Evolutionary conservation across 1,140 invertebrate genomes (phyloP).

Genomic region (Ips typographus): DNA sequence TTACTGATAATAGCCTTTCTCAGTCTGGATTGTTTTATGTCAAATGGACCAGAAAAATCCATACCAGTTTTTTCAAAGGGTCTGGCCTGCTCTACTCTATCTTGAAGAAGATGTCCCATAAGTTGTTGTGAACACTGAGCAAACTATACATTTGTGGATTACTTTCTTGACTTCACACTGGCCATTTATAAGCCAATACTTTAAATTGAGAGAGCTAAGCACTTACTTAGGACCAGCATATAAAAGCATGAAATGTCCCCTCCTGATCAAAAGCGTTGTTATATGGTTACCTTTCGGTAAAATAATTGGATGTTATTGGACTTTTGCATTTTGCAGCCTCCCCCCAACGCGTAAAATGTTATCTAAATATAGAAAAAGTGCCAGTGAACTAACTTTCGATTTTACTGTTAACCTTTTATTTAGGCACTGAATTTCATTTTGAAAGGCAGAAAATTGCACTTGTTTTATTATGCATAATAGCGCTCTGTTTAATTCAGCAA

Average conservation of each 20-base stretch:
- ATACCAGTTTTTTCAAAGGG: background rate
- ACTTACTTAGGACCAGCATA: background rate
- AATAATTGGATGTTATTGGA: background rate
- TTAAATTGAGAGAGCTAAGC: background rate
- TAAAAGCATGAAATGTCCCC: background rate
- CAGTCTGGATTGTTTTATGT: conserved; percentile 3
- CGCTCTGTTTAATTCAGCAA: too few species aligned
- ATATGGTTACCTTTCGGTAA: background rate
- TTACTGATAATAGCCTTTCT: background rate
- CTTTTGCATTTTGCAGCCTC: background rate
- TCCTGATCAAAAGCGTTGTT: background rate
- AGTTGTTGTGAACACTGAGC: conserved; percentile 1
- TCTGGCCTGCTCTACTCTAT: background rate
- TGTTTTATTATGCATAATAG: too few species aligned
- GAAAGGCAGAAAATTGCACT: too few species aligned
- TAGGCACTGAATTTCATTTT: too few species aligned
- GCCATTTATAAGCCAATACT: background rate
- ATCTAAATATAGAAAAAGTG: too few species aligned
- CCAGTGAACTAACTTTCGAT: too few species aligned
- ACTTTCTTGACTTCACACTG: background rate
- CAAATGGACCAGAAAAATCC: conserved; percentile 3
- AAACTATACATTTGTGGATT: background rate
- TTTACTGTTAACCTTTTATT: too few species aligned
- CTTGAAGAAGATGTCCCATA: background rate
- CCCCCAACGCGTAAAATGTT: too few species aligned